A percentile compares a stretch with the other conserved stretches of the same genome.
Evolutionary conservation across 2,113 vertebrate species (phyloP).

Genomic region (Petaurus breviceps): DNA sequence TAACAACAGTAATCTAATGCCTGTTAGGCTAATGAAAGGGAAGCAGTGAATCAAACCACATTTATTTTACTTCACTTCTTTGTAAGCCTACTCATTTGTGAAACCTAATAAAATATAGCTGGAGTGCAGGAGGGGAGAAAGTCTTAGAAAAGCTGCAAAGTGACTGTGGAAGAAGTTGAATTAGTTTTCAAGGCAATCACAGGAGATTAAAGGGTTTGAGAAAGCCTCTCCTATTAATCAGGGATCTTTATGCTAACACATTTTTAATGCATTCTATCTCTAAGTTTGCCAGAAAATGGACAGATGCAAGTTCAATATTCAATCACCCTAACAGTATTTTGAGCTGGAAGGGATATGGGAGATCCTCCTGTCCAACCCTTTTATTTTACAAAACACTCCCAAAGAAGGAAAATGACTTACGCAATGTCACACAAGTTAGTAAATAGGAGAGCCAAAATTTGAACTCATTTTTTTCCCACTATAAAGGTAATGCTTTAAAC

Average conservation of each 20-base stretch:
- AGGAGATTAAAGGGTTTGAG: constrained; percentile 42
- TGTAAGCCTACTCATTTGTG: constrained; percentile 45
- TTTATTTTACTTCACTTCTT: constrained; percentile 62
- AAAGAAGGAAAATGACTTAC: not conserved
- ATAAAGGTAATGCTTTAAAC: not conserved
- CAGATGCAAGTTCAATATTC: not conserved
- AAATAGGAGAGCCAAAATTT: not conserved
- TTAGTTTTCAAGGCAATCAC: constrained; percentile 50
- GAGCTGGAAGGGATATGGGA: not conserved
- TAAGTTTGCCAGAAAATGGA: constrained; percentile 53
- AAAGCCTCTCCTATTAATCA: constrained; percentile 22
- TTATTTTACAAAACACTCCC: not conserved
- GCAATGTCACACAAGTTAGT: not conserved
- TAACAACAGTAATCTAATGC: constrained; percentile 61
- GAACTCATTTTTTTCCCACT: not conserved
- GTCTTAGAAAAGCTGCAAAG: constrained; percentile 21
- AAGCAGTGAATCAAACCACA: constrained; percentile 58
- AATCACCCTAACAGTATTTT: constrained; percentile 17
- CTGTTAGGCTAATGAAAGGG: constrained; percentile 64
- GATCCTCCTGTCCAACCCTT: not conserved
- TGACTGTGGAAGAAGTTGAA: constrained; percentile 40
- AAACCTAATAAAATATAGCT: constrained; percentile 64
- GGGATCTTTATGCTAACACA: constrained; percentile 39
- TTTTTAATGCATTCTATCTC: constrained; percentile 11
- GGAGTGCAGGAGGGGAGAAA: constrained; percentile 40